A percentile compares a stretch with the other conserved stretches of the same genome.
Evolutionary conservation across 2,888 invertebrate species (phyloP).

Genomic region (Cosmia trapezina): DNA sequence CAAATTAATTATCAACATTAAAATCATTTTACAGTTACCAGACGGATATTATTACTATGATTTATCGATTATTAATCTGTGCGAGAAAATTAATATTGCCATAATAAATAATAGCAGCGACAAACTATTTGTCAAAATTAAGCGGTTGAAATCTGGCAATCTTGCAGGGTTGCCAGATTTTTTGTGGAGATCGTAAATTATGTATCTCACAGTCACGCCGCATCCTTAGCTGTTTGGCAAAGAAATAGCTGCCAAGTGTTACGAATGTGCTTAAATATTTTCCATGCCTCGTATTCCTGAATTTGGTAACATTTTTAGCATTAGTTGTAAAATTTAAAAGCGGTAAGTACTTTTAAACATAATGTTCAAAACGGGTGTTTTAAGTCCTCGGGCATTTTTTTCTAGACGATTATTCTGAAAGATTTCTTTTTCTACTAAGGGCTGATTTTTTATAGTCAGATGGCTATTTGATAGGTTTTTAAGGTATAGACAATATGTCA

Average conservation of each 20-base stretch:
- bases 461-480: no score
- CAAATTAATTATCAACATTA: constrained; percentile 54
- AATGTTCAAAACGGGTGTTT: no score
- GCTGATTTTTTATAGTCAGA: no score
- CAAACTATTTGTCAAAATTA: constrained; percentile 72
- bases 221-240: constrained; percentile 59
- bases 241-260: constrained; percentile 59
- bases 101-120: constrained; percentile 63
- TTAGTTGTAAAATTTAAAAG: constrained; percentile 11
- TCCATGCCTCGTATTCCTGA: constrained; percentile 22
- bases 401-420: no score
- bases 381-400: no score
- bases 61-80: constrained; percentile 70
- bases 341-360: not conserved
- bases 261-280: constrained; percentile 57
- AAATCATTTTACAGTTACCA: constrained; percentile 55
- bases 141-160: constrained; percentile 66
- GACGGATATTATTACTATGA: constrained; percentile 56
- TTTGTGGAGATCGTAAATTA: constrained; percentile 60
- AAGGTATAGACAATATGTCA: no score
- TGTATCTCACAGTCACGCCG: constrained; percentile 54
- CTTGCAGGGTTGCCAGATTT: constrained; percentile 62
- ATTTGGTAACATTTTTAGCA: constrained; percentile 29
- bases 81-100: constrained; percentile 60
- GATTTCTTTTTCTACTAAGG: no score